A percentile compares a stretch with the other conserved stretches of the same genome.
Conservation (phyloP, 2,113 vertebrate species). For the Parus major region DNA sequence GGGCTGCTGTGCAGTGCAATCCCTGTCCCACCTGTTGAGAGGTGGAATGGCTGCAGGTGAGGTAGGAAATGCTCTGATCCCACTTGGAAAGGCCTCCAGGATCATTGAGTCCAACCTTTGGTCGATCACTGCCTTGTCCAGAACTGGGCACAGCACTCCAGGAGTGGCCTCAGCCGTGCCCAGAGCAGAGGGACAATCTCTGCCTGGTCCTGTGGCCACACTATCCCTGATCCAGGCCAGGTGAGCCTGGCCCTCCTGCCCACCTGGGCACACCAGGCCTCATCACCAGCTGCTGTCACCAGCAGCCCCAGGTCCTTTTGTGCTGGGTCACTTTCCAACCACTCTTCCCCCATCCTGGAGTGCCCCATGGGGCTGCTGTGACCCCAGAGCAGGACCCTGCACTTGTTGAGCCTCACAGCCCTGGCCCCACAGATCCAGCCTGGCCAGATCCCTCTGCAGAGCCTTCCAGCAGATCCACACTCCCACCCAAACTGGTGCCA, state of each 20-base stretch:
- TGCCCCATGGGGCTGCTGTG: background rate
- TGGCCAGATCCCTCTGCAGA: background rate
- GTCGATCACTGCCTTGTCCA: background rate
- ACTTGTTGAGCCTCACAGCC: background rate
- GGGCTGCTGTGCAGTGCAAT: background rate
- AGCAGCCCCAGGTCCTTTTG: background rate
- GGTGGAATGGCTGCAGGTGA: background rate
- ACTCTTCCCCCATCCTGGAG: background rate
- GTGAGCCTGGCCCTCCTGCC: background rate
- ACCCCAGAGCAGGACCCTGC: background rate
- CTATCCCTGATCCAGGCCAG: background rate
- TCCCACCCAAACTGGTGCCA: rapidly evolving
- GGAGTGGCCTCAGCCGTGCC: background rate
- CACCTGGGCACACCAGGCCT: background rate
- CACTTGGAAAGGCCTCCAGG: background rate
- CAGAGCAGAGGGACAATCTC: background rate
- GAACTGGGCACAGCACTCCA: background rate
- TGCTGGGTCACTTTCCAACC: background rate
- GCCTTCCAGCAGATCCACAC: background rate
- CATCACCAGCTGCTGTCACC: background rate
- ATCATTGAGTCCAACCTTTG: rapidly evolving
- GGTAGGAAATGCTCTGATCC: background rate
- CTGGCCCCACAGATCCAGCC: background rate
- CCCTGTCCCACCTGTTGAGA: background rate
- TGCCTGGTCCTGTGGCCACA: background rate